Evolutionary conservation across 2,888 invertebrate species (phyloP).

Genomic region (Sesia bembeciformis): DNA sequence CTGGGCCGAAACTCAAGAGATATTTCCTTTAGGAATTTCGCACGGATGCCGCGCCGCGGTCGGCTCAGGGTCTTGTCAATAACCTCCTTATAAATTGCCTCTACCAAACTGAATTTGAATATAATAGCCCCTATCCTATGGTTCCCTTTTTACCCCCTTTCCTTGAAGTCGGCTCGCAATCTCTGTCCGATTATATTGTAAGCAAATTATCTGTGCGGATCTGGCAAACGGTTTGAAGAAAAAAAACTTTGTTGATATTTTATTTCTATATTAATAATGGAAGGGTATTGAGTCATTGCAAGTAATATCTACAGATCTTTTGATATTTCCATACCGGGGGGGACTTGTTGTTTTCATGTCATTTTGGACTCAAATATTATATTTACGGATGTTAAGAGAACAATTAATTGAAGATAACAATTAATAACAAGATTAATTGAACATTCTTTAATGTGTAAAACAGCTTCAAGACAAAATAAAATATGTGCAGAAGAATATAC

Average conservation of each 20-base stretch:
- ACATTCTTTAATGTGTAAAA: too few relatives aligned
- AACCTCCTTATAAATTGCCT: slow-evolving; percentile 73
- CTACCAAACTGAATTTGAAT: slow-evolving; percentile 67
- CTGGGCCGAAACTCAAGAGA: slow-evolving; percentile 34
- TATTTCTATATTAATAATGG: slow-evolving; percentile 26
- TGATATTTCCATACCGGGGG: too few relatives aligned
- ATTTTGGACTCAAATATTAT: too few relatives aligned
- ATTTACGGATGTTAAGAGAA: too few relatives aligned
- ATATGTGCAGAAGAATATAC: too few relatives aligned
- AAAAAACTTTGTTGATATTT: slow-evolving; percentile 24
- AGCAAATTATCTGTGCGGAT: slow-evolving; percentile 71
- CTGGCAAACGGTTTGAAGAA: slow-evolving; percentile 50
- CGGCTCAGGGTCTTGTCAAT: slow-evolving; percentile 61
- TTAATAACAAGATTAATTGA: too few relatives aligned
- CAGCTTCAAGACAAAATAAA: too few relatives aligned
- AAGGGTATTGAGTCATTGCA: slow-evolving; percentile 11
- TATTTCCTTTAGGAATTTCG: slow-evolving; percentile 61
- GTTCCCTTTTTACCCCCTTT: slow-evolving; percentile 59
- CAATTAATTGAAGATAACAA: too few relatives aligned
- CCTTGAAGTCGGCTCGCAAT: slow-evolving; percentile 55
- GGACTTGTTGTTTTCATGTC: too few relatives aligned
- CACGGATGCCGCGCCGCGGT: slow-evolving; percentile 27
- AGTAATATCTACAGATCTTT: background rate
- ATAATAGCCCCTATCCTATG: slow-evolving; percentile 63
- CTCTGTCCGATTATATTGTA: slow-evolving; percentile 72